Percentiles rank a stretch among this genome's conserved stretches.
phyloP scores from a whole-genome alignment of 1,140 invertebrate genomes.

The Xylocopa sonorina region DNA sequence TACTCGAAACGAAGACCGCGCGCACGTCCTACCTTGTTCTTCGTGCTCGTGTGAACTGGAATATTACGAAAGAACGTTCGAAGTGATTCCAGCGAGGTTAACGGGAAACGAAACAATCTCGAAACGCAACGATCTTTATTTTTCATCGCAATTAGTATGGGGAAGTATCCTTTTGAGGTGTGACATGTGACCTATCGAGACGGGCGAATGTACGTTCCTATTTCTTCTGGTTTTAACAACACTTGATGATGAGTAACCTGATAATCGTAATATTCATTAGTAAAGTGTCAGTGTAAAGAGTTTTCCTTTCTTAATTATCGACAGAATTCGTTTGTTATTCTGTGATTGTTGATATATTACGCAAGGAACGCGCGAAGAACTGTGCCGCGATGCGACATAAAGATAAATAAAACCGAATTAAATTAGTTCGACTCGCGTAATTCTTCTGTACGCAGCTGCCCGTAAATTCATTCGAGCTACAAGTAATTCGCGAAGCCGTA shows the following conservation, averaged over 20 bases:
- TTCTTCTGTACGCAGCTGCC: background rate
- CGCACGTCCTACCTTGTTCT: background rate
- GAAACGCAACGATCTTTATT: background rate
- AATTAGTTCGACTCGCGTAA: conserved; percentile 13
- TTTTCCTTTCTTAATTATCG: too few relatives aligned
- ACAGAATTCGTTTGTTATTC: too few relatives aligned
- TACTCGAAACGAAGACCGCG: background rate
- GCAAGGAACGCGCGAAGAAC: background rate
- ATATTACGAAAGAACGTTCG: background rate
- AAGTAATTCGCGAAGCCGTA: conserved; percentile 26
- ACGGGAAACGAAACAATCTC: background rate
- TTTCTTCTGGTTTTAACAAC: background rate
- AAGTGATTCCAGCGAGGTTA: background rate
- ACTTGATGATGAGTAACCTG: background rate
- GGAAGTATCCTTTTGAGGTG: background rate
- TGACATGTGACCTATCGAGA: background rate
- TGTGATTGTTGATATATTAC: background rate
- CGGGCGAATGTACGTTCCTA: background rate
- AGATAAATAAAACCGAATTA: conserved; percentile 45
- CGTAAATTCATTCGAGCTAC: conserved; percentile 12
- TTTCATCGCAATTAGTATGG: too few relatives aligned
- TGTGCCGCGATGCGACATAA: conserved; percentile 1
- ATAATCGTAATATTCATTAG: too few relatives aligned
- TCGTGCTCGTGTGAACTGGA: background rate
- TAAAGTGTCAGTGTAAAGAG: background rate